Evolutionary conservation across 1,140 invertebrate genomes (phyloP).

Genomic region (Micrasema longulum): DNA sequence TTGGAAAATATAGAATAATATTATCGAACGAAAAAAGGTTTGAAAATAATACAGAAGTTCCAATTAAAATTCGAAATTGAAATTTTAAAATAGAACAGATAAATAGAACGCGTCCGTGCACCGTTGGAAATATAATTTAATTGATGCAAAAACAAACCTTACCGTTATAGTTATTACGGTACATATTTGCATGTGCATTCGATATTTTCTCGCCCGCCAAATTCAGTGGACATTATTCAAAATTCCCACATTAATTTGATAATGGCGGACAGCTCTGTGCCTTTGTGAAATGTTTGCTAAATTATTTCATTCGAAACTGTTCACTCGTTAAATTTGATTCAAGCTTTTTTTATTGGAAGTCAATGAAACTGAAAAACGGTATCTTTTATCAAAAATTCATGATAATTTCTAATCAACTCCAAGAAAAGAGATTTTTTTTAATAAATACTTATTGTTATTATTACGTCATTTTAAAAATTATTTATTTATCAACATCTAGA

Average conservation of each 20-base stretch:
- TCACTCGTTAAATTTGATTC: constrained; percentile 30
- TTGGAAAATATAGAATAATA: no score
- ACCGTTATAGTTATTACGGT: background rate
- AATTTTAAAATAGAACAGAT: background rate
- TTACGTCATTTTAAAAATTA: no score
- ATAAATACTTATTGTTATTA: no score
- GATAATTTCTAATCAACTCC: constrained; percentile 10
- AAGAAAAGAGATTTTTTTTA: no score
- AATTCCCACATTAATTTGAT: constrained; percentile 31
- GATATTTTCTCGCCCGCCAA: background rate
- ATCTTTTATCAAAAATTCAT: constrained; percentile 36
- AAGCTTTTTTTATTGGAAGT: constrained; percentile 37
- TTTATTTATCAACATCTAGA: no score
- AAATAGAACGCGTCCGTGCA: no score
- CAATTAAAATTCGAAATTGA: no score
- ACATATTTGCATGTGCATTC: no score
- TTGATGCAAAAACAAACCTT: background rate
- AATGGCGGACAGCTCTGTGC: constrained; percentile 1
- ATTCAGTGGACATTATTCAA: constrained; percentile 1
- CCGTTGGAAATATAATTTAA: no score
- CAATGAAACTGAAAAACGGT: constrained; percentile 33
- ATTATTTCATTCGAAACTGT: constrained; percentile 31
- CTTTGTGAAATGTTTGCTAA: constrained; percentile 32
- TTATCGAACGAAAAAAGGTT: no score
- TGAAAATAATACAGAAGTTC: no score